Percentiles rank a stretch among this genome's conserved stretches.
Conservation (phyloP, 1,140 invertebrate genomes). For the Gonioctena quinquepunctata region DNA sequence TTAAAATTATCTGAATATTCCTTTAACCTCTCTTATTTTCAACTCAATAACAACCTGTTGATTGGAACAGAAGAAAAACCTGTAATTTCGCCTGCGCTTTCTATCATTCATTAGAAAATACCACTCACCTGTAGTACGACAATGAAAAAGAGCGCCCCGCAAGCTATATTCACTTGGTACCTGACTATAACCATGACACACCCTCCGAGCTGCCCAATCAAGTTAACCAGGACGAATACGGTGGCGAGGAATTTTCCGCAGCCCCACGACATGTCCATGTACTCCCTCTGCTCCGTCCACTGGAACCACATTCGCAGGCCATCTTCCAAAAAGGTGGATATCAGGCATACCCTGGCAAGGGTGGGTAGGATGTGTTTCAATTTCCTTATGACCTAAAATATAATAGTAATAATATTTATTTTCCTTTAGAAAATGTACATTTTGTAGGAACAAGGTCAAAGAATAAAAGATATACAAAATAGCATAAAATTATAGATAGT, state of each 20-base stretch:
- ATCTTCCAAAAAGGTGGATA: slow-evolving; percentile 99
- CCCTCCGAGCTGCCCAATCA: slow-evolving; percentile 93
- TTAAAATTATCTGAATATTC: no score
- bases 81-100: no score
- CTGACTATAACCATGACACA: slow-evolving; percentile 94
- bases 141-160: slow-evolving; percentile 93
- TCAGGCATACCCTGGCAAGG: slow-evolving; percentile 93
- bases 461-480: background rate
- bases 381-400: slow-evolving; percentile 86
- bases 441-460: background rate
- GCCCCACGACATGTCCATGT: slow-evolving; percentile 98
- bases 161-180: slow-evolving; percentile 92
- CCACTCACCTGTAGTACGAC: slow-evolving; percentile 89
- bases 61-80: no score
- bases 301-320: slow-evolving; percentile 99
- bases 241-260: slow-evolving; percentile 93
- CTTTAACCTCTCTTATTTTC: no score
- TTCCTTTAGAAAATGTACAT: no score
- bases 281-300: slow-evolving; percentile 97
- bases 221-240: slow-evolving; percentile 90
- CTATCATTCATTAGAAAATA: no score
- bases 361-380: slow-evolving; percentile 94
- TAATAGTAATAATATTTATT: no score
- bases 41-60: no score
- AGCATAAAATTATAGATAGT: background rate